Evolutionary conservation across 1,140 invertebrate genomes (phyloP).

Genomic region (Caenorhabditis brenneri): DNA sequence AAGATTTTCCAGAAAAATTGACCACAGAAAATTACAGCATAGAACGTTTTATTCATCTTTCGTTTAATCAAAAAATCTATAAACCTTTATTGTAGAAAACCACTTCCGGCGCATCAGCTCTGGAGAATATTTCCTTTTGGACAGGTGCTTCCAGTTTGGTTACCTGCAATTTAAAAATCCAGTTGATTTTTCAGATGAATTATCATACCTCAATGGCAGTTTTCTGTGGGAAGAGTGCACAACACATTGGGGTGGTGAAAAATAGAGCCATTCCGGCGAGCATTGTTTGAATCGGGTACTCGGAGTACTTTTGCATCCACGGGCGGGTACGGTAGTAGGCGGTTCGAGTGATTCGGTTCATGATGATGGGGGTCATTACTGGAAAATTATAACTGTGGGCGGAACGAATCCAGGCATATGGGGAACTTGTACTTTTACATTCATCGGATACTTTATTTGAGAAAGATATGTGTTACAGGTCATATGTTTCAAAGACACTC

Average conservation of each 20-base stretch:
- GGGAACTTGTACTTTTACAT: no score
- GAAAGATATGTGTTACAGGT: no score
- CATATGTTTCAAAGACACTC: no score
- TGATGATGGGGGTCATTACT: slow-evolving; percentile 61
- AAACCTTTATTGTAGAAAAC: slow-evolving; percentile 54
- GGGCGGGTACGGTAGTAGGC: slow-evolving; percentile 53
- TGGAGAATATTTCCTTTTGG: not conserved
- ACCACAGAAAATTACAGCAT: not conserved
- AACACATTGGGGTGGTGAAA: slow-evolving; percentile 67
- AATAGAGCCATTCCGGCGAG: slow-evolving; percentile 50
- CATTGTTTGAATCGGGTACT: slow-evolving; percentile 28
- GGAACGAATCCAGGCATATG: not conserved
- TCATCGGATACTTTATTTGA: no score
- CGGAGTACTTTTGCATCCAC: slow-evolving; percentile 38
- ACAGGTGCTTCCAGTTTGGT: not conserved
- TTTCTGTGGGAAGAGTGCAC: slow-evolving; percentile 67
- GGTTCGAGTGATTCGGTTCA: slow-evolving; percentile 61
- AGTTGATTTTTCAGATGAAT: not conserved
- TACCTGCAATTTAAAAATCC: not conserved
- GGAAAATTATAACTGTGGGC: not conserved
- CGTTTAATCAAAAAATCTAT: not conserved
- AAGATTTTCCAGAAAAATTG: no score
- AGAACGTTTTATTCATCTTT: not conserved
- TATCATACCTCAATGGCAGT: slow-evolving; percentile 57
- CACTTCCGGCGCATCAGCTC: slow-evolving; percentile 30